These are phyloP conservation scores for Thereva unica DNA, from an alignment of 2,888 invertebrate species.

Conservation along the genomic window DNA sequence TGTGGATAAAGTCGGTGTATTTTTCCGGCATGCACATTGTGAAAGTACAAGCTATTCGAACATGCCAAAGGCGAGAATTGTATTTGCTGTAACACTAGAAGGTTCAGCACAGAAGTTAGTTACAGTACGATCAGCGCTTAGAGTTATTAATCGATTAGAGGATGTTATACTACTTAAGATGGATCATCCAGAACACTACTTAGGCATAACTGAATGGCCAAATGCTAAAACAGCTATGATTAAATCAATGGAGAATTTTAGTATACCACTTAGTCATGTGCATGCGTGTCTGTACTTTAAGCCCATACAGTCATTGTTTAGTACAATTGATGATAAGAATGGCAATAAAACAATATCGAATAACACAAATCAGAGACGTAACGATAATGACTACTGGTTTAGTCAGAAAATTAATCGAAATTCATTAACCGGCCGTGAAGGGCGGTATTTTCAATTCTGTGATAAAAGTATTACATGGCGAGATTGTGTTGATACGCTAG, in stretches of 20 bases:
- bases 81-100: constrained; percentile 88
- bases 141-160: constrained; percentile 75
- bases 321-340: constrained; percentile 47
- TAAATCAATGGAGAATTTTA: constrained; percentile 64
- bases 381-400: constrained; percentile 66
- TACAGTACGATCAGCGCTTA: constrained; percentile 87
- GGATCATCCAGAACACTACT: constrained; percentile 54
- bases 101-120: constrained; percentile 93
- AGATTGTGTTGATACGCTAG: constrained; percentile 46
- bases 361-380: constrained; percentile 52
- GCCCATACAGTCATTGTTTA: constrained; percentile 60
- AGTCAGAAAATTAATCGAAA: constrained; percentile 48
- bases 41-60: constrained; percentile 46
- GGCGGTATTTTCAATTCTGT: constrained; percentile 51
- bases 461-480: constrained; percentile 53
- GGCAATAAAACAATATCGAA: constrained; percentile 35
- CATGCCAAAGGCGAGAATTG: constrained; percentile 71
- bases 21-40: constrained; percentile 73
- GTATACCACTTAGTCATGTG: constrained; percentile 78
- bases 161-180: constrained; percentile 74
- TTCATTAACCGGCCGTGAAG: neutral
- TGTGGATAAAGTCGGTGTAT: constrained; percentile 93
- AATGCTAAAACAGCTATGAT: constrained; percentile 57
- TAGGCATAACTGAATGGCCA: constrained; percentile 45
- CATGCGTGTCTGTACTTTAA: constrained; percentile 75